These are phyloP conservation scores for Ellobius talpinus DNA, from an alignment of 2,113 vertebrate species.

Conservation along the genomic window DNA sequence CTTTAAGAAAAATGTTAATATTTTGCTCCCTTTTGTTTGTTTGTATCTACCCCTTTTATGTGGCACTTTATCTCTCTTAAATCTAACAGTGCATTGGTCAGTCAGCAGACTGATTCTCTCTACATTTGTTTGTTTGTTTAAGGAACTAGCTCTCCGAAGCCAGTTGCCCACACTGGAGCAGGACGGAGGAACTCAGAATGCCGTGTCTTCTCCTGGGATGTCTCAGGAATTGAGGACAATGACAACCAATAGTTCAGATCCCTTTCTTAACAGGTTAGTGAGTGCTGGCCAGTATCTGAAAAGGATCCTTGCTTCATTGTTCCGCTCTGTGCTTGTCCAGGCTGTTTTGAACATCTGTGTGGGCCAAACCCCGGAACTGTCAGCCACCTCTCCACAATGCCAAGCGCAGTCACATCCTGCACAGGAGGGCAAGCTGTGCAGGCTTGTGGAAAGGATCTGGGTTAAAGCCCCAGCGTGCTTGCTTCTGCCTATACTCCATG, in stretches of 20 bases:
- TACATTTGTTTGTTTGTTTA: background rate
- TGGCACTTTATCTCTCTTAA: conserved; percentile 24
- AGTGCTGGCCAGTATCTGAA: conserved; percentile 47
- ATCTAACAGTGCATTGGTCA: background rate
- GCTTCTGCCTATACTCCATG: conserved; percentile 80
- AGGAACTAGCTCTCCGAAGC: conserved; percentile 98
- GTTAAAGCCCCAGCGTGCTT: conserved; percentile 81
- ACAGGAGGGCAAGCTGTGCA: conserved; percentile 85
- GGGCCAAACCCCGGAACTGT: conserved; percentile 82
- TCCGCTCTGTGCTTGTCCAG: conserved; percentile 78
- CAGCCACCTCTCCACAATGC: conserved; percentile 84
- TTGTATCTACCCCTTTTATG: background rate
- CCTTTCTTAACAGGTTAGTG: conserved; percentile 98
- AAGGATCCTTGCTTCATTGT: conserved; percentile 56
- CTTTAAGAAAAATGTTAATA: conserved; percentile 22
- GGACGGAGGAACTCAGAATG: conserved; percentile 93
- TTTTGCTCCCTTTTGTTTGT: background rate
- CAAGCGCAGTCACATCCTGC: conserved; percentile 80
- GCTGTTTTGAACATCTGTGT: conserved; percentile 84
- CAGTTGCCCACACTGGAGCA: conserved; percentile 98
- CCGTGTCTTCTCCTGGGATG: conserved; percentile 96
- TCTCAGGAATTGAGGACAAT: conserved; percentile 97
- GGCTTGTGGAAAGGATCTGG: conserved; percentile 80
- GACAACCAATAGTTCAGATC: conserved; percentile 99
- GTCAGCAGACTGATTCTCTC: conserved; percentile 45